Base-by-base conservation (phyloP, 2,888 invertebrate species). In the Synanthedon myopaeformis region DNA sequence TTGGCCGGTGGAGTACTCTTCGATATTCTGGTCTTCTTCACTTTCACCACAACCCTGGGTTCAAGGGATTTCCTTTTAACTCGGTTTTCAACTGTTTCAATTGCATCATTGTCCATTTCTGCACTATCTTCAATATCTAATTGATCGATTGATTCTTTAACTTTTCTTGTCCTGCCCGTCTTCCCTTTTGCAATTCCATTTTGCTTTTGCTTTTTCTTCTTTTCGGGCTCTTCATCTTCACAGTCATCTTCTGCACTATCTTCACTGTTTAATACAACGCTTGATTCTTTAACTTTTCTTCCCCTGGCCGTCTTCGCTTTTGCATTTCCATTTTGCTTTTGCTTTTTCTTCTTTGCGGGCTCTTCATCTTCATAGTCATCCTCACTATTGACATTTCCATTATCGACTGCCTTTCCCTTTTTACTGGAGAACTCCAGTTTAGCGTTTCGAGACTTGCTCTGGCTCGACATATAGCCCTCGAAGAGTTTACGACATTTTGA, bases 401-500 rank as follows among this genome's bases (percentile, higher is more conserved):
- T 55, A 17, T 52, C 55, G 28, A 41, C 52, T 3, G 54, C 48
- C 58, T 65, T 72, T 23, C 55, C 58, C 61, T 74, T 76, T 45
- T 72, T 80, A 51, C 53, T 68, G 19, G 70, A 56, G 65, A 93
- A 92, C 50, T 89, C 89, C 17, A 95, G 74, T 59, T 91, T 90
- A 49, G 90, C 90, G 49, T 71, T 85, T 52, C 87, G 78, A 0
- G 89, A 71, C 48, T 90, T 88, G 8, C 91, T 91, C 52, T 91
- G 75, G 17, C 85, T 79, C 67, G 92, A 91, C 1, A 96, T 76
- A 12, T 92, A 94, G 49, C 79, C 79, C 23, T 83, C 76, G 59
- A 96, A 92, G 13, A 93, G 79, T 57, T 90, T 88, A 13, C 90
- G 88, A 59, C 93, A 92, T 71, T 92, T 91, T 0, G 89, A 81